Base-by-base conservation (phyloP, 2,797 vertebrate species). In the Myripristis jacobus region DNA sequence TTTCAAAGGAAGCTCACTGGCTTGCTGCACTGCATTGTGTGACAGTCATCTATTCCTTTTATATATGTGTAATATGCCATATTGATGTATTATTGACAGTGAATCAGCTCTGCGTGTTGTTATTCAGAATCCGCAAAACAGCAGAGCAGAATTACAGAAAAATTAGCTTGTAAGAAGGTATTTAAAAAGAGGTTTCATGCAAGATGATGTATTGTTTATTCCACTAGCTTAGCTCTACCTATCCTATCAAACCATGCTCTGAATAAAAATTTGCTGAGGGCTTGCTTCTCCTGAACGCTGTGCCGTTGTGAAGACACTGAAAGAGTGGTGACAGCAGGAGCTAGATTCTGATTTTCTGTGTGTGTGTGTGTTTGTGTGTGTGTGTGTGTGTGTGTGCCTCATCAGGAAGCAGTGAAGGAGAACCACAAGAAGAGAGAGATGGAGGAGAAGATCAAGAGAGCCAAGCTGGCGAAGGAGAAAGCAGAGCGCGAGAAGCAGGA, bases 381-480 rank as follows among this genome's bases (percentile, higher is more conserved):
- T 29, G 57, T 65, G 67, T 54, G 53, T 62, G 73, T 58, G 59
- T 27, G 58, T 58, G 63, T 66, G 80, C 73, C 83, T 87, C 88
- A 92, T 86, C 93, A 99, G 97, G 97, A 99, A 66, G 96, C 96
- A 2, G 64, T 98, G 87, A 98, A 96, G 92, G 97, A 98, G 87
- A 99, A 98, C 92, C 94, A 96, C 89, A 99, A 99, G 87, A 98
- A 96, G 87, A 96, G 90, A 90, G 98, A 99, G 92, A 89, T 96
- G 92, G 98, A 98, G 92, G 98, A 99, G 90, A 99, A 99, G 91
- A 96, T 93, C 10, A 98, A 95, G 93, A 95, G 97, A 91, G 97
- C 97, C 91, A 97, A 96, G 89, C 70, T 98, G 91, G 97, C 97
- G 16, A 98, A 98, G 93, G 98, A 99, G 87, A 98, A 98, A 91